Conservation (phyloP, 2,113 vertebrate species). For the Eonycteris spelaea region DNA sequence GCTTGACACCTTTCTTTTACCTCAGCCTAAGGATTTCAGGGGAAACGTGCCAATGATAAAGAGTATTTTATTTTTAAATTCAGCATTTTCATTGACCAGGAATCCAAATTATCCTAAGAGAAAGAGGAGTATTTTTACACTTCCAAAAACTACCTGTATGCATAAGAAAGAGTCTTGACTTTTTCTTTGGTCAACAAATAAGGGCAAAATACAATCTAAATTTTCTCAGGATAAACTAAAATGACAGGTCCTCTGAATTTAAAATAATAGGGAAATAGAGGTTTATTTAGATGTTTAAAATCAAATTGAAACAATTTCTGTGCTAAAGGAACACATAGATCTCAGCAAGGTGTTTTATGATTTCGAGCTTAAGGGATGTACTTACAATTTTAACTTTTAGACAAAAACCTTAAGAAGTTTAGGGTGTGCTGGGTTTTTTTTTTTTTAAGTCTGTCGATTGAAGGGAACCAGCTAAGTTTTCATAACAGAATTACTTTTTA, state of each 20-base stretch:
- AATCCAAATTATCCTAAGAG: conserved; percentile 1
- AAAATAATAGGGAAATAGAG: background rate
- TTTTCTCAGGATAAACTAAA: conserved; percentile 20
- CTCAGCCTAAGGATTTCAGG: background rate
- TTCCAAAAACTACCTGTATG: conserved; percentile 38
- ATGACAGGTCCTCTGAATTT: background rate
- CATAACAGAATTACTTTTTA: background rate
- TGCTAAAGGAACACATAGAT: background rate
- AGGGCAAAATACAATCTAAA: background rate
- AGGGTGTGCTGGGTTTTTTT: background rate
- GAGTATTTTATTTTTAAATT: conserved; percentile 53
- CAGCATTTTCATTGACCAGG: background rate
- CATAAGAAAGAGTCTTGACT: conserved; percentile 35
- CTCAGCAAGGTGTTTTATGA: background rate
- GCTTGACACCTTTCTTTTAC: background rate
- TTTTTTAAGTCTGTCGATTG: background rate
- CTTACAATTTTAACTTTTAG: conserved; percentile 17
- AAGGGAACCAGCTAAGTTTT: background rate
- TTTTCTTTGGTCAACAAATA: background rate
- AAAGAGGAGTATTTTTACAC: background rate
- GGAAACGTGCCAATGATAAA: background rate
- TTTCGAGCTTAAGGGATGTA: background rate
- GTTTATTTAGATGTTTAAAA: conserved; percentile 25
- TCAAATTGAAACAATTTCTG: background rate
- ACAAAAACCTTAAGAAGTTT: background rate